phyloP scores from a whole-genome alignment of 2,113 vertebrate species.

The Sigmodon hispidus region DNA sequence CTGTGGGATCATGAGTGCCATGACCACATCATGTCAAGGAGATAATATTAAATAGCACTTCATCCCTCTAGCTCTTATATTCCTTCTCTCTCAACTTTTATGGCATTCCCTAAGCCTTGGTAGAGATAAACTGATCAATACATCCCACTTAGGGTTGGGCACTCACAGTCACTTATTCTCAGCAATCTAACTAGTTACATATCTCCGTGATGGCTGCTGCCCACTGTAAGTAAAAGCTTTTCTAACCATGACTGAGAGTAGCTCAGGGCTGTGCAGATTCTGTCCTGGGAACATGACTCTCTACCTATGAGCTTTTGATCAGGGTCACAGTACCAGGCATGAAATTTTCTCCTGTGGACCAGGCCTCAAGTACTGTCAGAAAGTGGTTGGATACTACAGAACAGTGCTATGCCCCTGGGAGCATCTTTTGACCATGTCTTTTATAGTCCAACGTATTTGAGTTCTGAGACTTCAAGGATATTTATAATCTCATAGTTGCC shows the following conservation, averaged over 20 bases:
- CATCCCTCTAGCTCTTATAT: not conserved
- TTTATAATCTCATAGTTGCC: not conserved
- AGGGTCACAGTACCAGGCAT: not conserved
- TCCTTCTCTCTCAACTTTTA: not conserved
- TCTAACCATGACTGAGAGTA: not conserved
- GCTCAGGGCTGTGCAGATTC: not conserved
- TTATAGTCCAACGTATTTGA: not conserved
- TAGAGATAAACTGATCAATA: not conserved
- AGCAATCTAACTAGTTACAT: not conserved
- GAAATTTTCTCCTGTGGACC: not conserved
- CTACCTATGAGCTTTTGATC: not conserved
- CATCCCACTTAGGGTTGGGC: not conserved
- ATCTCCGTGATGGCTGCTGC: not conserved
- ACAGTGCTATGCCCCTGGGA: not conserved
- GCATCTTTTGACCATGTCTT: not conserved
- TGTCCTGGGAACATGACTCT: not conserved
- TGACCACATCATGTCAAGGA: not conserved
- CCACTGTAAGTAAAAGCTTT: not conserved
- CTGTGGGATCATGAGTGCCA: not conserved
- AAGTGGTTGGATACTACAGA: not conserved
- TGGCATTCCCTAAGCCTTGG: not conserved
- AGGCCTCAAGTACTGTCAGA: not conserved
- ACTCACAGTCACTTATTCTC: not conserved
- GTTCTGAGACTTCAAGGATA: not conserved
- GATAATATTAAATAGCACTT: no score